These are phyloP conservation scores for Formica aserva DNA, from an alignment of 2,888 invertebrate species.

Conservation along the genomic window DNA sequence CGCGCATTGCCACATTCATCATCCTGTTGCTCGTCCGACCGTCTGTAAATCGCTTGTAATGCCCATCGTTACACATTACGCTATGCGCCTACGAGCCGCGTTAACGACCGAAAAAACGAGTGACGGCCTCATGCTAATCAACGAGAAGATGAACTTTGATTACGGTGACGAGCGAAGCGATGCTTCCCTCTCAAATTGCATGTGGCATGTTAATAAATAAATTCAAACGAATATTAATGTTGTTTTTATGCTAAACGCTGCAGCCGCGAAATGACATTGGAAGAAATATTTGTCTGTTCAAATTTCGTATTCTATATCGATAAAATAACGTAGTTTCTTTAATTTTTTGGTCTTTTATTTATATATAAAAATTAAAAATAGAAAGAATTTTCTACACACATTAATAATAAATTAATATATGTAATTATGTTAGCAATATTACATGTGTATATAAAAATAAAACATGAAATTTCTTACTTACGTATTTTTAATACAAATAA, in stretches of 20 bases:
- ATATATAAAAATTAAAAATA: not conserved
- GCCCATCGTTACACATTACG: constrained; percentile 33
- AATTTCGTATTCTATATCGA: not conserved
- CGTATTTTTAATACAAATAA: not conserved
- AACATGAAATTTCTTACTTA: not conserved
- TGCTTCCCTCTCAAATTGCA: not conserved
- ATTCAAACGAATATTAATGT: constrained; percentile 18
- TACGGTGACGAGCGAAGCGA: constrained; percentile 35
- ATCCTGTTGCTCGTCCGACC: constrained; percentile 26
- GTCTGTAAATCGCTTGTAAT: constrained; percentile 43
- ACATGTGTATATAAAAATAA: not conserved
- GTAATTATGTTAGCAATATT: not conserved
- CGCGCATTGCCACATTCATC: constrained; percentile 1
- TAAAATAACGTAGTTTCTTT: not conserved
- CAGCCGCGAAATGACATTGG: not conserved
- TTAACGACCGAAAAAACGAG: constrained; percentile 46
- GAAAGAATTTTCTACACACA: not conserved
- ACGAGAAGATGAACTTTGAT: constrained; percentile 50
- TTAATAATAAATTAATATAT: not conserved
- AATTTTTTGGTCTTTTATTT: not conserved
- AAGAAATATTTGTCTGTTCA: not conserved
- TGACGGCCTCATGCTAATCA: constrained; percentile 33
- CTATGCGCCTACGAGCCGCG: constrained; percentile 39
- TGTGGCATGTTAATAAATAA: constrained; percentile 17
- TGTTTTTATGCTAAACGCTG: constrained; percentile 17